These are phyloP conservation scores for Wiebesia pumilae DNA, from an alignment of 1,140 invertebrate genomes.

Conservation along the genomic window DNA sequence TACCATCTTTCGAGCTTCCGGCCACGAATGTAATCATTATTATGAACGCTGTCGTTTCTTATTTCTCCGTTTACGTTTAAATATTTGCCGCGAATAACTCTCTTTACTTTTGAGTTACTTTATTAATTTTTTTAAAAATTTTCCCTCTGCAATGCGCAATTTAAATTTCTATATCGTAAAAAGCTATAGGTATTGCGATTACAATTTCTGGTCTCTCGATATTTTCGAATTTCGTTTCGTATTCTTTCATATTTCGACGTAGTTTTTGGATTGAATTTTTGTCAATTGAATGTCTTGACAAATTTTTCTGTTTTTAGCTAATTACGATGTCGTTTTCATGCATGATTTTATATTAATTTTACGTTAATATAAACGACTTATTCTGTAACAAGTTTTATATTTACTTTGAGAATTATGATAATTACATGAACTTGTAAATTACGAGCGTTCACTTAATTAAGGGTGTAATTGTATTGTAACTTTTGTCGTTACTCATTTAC, in stretches of 20 bases:
- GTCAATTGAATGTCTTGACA: background rate
- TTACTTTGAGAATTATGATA: too few relatives aligned
- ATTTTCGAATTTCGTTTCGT: background rate
- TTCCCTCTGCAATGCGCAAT: background rate
- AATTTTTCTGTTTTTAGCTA: background rate
- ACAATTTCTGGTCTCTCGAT: background rate
- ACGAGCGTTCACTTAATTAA: too few relatives aligned
- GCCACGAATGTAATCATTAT: slow-evolving; percentile 24
- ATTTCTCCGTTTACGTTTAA: slow-evolving; percentile 2
- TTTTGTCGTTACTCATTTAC: too few relatives aligned
- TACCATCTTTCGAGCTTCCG: slow-evolving; percentile 48
- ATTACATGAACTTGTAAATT: too few relatives aligned
- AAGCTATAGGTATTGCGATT: background rate
- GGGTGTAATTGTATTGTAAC: too few relatives aligned
- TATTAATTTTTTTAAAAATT: background rate
- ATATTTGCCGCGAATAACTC: background rate
- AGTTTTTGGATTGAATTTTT: background rate
- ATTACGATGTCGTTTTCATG: background rate
- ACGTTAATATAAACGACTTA: background rate
- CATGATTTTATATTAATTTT: background rate
- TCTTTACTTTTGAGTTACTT: background rate
- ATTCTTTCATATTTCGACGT: background rate
- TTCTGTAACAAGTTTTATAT: too few relatives aligned
- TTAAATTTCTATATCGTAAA: slow-evolving; percentile 19
- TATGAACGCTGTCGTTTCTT: background rate